Percentiles rank a stretch among this genome's conserved stretches.
phyloP scores from a whole-genome alignment of 2,113 vertebrate species.

The Cavia aperea region DNA sequence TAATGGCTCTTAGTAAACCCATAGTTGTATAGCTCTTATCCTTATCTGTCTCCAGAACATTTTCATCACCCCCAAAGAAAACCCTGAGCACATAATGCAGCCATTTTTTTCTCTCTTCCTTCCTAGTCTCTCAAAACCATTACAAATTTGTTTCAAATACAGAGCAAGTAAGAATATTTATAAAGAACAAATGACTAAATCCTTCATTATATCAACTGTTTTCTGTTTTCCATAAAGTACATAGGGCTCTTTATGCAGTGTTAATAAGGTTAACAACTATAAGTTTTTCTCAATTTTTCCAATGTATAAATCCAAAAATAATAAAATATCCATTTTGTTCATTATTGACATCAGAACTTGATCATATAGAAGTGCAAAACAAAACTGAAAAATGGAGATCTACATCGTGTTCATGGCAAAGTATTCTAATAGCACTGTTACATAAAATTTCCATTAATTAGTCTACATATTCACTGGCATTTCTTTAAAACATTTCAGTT shows the following conservation, averaged over 20 bases:
- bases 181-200: neutral
- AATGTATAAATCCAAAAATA: neutral
- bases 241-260: neutral
- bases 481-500: neutral
- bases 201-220: neutral
- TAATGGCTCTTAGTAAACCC: neutral
- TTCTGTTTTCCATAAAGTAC: constrained; percentile 1
- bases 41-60: neutral
- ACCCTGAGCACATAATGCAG: neutral
- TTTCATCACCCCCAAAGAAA: neutral
- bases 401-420: neutral
- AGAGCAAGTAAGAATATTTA: neutral
- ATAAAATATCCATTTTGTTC: neutral
- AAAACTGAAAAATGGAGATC: neutral
- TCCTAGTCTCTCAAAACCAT: neutral
- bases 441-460: neutral
- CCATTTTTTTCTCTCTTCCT: neutral
- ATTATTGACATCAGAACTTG: constrained; percentile 1
- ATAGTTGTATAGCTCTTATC: neutral
- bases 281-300: neutral
- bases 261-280: neutral
- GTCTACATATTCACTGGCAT: neutral
- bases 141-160: neutral
- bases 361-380: neutral
- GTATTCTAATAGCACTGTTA: neutral